These are phyloP conservation scores for Chloroclysta siterata DNA, from an alignment of 2,888 invertebrate species.

Conservation along the genomic window DNA sequence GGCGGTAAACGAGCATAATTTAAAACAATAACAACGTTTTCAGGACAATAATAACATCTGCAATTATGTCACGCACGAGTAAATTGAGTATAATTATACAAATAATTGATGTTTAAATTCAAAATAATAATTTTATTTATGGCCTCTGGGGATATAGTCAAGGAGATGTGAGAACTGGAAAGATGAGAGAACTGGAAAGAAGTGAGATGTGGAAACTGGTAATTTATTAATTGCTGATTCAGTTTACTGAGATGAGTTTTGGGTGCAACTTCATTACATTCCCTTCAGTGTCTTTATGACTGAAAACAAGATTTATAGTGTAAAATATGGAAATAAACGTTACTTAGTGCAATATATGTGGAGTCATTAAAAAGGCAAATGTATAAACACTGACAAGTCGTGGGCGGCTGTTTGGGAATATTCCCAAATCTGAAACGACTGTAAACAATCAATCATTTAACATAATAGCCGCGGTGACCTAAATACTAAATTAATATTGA, in stretches of 20 bases:
- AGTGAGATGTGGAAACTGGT: background rate
- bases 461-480: constrained; percentile 36
- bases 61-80: background rate
- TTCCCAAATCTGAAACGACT: constrained; percentile 35
- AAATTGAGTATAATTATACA: background rate
- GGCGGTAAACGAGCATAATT: background rate
- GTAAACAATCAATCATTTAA: constrained; percentile 40
- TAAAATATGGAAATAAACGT: constrained; percentile 27
- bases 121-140: background rate
- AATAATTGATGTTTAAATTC: background rate
- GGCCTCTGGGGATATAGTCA: background rate
- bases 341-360: constrained; percentile 23
- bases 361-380: constrained; percentile 33
- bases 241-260: background rate
- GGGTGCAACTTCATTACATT: background rate
- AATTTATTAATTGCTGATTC: background rate
- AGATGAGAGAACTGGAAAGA: background rate
- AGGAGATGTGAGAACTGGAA: background rate
- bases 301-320: constrained; percentile 15
- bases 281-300: constrained; percentile 1
- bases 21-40: background rate
- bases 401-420: constrained; percentile 33
- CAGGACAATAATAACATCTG: background rate
- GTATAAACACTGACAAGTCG: constrained; percentile 29
- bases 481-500: constrained; percentile 40